Conservation (phyloP, 2,113 vertebrate species). For the Panurus biarmicus region DNA sequence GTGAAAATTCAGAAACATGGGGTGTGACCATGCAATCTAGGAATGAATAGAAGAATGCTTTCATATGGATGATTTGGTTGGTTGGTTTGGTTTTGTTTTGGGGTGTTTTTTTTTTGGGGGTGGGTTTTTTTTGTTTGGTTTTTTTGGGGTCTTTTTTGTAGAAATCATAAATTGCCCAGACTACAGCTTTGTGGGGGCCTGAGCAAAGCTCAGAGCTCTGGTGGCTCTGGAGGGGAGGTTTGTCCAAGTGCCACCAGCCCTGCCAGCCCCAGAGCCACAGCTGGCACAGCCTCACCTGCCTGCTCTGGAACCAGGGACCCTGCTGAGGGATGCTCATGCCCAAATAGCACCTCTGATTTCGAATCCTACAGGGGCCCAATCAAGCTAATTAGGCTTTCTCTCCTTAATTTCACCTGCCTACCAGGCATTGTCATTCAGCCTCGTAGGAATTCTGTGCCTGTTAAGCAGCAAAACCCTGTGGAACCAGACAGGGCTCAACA, state of each 20-base stretch:
- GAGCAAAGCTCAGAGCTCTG: neutral
- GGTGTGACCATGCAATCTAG: neutral
- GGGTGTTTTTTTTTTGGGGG: too few relatives aligned
- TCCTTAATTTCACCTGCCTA: constrained; percentile 3
- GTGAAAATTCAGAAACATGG: neutral
- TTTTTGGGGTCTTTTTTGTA: neutral
- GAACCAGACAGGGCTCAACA: neutral
- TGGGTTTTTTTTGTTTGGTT: too few relatives aligned
- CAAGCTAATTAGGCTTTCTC: constrained; percentile 17
- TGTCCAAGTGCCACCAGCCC: neutral
- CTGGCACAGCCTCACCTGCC: neutral
- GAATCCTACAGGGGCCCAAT: neutral
- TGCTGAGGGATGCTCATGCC: neutral
- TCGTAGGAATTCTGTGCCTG: neutral
- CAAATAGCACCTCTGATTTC: neutral
- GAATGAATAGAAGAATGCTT: neutral
- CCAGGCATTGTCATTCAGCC: neutral
- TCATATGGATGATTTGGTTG: neutral
- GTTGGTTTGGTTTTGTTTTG: too few relatives aligned
- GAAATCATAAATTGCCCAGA: neutral
- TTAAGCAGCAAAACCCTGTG: constrained; percentile 18
- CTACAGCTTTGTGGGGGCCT: neutral
- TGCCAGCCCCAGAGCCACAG: neutral
- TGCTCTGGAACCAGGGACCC: neutral
- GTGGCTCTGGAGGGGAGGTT: neutral